phyloP scores from a whole-genome alignment of 1,140 invertebrate species.

The Anastrepha ludens region DNA sequence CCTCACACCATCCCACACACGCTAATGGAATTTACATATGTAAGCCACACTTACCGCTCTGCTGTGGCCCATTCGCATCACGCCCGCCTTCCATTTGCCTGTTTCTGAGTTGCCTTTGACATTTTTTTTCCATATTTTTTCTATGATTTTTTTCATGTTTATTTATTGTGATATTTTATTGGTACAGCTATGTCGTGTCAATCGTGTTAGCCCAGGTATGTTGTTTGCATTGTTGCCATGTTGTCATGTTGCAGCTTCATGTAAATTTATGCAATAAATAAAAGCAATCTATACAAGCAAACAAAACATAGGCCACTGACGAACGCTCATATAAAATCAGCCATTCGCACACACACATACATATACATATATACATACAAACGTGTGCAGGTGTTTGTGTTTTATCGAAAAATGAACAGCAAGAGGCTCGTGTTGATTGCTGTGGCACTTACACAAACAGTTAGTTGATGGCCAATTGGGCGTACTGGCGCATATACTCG shows the following conservation, averaged over 20 bases:
- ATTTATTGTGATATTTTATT: slow-evolving; percentile 40
- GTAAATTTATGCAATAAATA: slow-evolving; percentile 44
- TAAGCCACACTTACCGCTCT: slow-evolving; percentile 11
- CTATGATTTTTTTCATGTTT: neutral
- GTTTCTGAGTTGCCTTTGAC: neutral
- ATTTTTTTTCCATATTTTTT: neutral
- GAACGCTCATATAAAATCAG: neutral
- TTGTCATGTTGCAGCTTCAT: neutral
- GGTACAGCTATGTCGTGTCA: slow-evolving; percentile 39
- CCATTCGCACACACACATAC: neutral
- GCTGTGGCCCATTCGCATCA: neutral
- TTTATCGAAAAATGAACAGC: neutral
- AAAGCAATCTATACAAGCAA: neutral
- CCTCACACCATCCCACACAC: neutral
- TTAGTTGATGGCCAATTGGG: slow-evolving; percentile 30
- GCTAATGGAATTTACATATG: slow-evolving; percentile 16
- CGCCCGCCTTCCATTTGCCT: neutral
- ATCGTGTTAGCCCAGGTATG: slow-evolving; percentile 41
- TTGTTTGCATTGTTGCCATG: neutral
- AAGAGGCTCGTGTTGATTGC: neutral
- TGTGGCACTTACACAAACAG: slow-evolving; percentile 23
- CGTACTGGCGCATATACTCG: neutral
- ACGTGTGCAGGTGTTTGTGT: neutral
- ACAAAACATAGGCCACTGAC: neutral
- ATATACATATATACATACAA: neutral